phyloP scores from a whole-genome alignment of 1,140 invertebrate genomes.

The Megalopta genalis region DNA sequence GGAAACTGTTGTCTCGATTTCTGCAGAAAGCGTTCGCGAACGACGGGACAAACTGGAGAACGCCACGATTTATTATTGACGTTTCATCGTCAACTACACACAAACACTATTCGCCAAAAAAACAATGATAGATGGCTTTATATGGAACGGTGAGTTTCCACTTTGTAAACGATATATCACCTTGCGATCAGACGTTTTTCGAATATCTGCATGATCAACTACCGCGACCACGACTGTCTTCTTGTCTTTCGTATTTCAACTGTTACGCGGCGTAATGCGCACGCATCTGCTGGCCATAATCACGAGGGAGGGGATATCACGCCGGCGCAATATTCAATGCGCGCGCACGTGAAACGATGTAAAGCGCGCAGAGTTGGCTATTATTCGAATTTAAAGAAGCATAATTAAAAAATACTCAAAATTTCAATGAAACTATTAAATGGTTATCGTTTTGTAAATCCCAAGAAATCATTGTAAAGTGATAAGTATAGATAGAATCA shows the following conservation, averaged over 20 bases:
- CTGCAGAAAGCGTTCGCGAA: background rate
- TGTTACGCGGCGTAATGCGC: slow-evolving; percentile 70
- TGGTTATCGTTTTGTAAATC: no score
- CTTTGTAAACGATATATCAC: slow-evolving; percentile 51
- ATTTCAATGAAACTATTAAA: no score
- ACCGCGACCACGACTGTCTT: slow-evolving; percentile 60
- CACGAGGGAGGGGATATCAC: background rate
- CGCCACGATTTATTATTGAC: slow-evolving; percentile 5
- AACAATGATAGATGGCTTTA: slow-evolving; percentile 9
- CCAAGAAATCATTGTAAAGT: no score
- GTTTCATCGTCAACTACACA: slow-evolving; percentile 28
- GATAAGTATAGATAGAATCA: no score
- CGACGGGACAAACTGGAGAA: background rate
- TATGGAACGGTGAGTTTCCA: background rate
- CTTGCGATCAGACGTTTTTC: slow-evolving; percentile 50
- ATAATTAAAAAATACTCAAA: no score
- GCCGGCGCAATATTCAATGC: slow-evolving; percentile 19
- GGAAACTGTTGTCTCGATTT: background rate
- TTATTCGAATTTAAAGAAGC: no score
- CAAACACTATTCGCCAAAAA: background rate
- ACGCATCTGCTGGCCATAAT: slow-evolving; percentile 32
- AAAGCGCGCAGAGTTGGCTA: no score
- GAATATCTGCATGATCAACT: slow-evolving; percentile 66
- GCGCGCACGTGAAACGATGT: background rate
- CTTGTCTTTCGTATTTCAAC: slow-evolving; percentile 75